Percentiles rank a stretch among this genome's conserved stretches.
phyloP scores from a whole-genome alignment of 2,888 invertebrate genomes.

The Pyrrhia umbra region DNA sequence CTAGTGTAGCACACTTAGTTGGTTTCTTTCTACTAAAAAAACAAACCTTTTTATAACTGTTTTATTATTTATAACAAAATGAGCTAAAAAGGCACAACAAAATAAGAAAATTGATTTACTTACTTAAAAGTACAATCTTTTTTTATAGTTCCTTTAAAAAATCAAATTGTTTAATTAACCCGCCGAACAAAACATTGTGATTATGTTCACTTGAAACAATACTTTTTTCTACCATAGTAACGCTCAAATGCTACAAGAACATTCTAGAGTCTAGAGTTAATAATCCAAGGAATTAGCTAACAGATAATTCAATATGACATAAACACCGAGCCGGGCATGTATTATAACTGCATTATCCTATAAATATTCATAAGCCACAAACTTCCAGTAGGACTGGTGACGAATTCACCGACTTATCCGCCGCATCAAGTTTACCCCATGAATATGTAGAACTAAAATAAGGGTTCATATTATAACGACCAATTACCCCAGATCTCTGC shows the following conservation, averaged over 20 bases:
- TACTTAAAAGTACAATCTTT: neutral
- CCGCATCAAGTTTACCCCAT: conserved; percentile 76
- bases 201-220: conserved; percentile 40
- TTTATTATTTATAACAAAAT: neutral
- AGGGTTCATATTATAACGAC: conserved; percentile 63
- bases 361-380: conserved; percentile 86
- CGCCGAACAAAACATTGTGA: conserved; percentile 33
- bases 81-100: neutral
- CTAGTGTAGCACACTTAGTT: conserved; percentile 4
- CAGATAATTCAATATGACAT: conserved; percentile 76
- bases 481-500: conserved; percentile 59
- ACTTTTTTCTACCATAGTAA: conserved; percentile 33
- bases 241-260: conserved; percentile 10
- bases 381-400: conserved; percentile 83
- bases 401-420: conserved; percentile 80
- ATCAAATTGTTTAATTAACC: conserved; percentile 48
- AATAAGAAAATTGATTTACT: neutral
- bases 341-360: conserved; percentile 86
- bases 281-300: conserved; percentile 71
- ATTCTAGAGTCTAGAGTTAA: conserved; percentile 62
- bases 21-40: neutral
- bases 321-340: conserved; percentile 74
- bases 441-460: conserved; percentile 81
- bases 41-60: neutral
- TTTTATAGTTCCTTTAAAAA: conserved; percentile 26